Evolutionary conservation across 2,113 vertebrate genomes (phyloP), one percentile per base, ranked within the genome.

Genomic region (Protobothrops mucrosquamatus): DNA sequence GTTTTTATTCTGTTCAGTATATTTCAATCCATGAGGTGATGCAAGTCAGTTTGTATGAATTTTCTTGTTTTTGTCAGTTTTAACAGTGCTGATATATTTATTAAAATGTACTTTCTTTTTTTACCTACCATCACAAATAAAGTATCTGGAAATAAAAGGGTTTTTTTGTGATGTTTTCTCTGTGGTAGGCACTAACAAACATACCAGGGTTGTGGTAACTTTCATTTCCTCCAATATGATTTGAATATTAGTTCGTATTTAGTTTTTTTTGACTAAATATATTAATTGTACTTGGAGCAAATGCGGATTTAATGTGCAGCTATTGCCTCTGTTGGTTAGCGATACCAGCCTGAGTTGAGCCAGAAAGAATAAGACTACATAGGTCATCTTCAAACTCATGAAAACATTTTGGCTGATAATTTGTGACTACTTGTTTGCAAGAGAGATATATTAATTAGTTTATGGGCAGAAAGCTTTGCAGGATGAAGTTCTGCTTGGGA

Each of bases 311-410:
- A 14, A 20, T 18, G 43, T 92, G 11, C 6, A 92, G 51, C 54
- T 85, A 12, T 85, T 89, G 24, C 57, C 46, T 0, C 85, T 54
- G 0, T 1, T 55, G 34, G 0, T 34, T 92, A 89, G 94, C 92
- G 18, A 39, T 20, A 43, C 52, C n/a, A 85, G 39, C 3, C 48
- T 57, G 8, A 11, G 56, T 43, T 91, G 85, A 26, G 56, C 86
- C 55, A 54, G 3, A 18, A 89, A 93, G 87, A 95, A 92, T 48
- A 54, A 93, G 89, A 39, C n/a, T 74, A n/a, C n/a, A 15, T 74
- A 74, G 5, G 2, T 74, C 64, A 74, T 34, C 64, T 81, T 81
- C 18, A 81, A 11, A 14, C 87, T 55, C n/a, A 7, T 69, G 29
- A 88, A 39, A 87, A 55, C 7, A 7, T 89, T n/a, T 4, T 26